These are phyloP conservation scores for Drosophila pallidifrons DNA, from an alignment of 1,140 invertebrate species.

Conservation along the genomic window DNA sequence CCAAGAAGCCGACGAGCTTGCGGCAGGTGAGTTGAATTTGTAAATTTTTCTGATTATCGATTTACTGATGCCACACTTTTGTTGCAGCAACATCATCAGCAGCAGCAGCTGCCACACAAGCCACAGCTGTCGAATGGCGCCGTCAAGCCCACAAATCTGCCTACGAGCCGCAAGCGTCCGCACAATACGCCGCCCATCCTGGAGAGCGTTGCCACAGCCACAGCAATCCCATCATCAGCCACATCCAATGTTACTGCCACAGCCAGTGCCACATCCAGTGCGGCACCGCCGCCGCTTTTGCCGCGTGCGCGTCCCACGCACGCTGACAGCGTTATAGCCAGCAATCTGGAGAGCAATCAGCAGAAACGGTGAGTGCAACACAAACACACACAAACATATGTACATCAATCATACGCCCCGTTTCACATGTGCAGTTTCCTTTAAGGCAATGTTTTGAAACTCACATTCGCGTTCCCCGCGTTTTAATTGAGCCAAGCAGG, in stretches of 20 bases:
- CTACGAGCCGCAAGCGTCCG: constrained; percentile 73
- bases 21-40: constrained; percentile 66
- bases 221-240: background rate
- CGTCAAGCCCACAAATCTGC: constrained; percentile 50
- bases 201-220: constrained; percentile 49
- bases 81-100: no score
- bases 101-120: constrained; percentile 47
- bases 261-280: constrained; percentile 16
- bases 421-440: constrained; percentile 9
- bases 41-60: constrained; percentile 15
- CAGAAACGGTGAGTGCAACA: constrained; percentile 67
- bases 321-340: constrained; percentile 68
- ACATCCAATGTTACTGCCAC: background rate
- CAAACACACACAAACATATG: background rate
- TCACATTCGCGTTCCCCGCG: background rate
- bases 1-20: constrained; percentile 78
- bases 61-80: constrained; percentile 20
- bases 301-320: constrained; percentile 63
- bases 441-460: background rate
- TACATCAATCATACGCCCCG: constrained; percentile 55
- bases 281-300: constrained; percentile 49
- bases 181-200: constrained; percentile 78
- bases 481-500: constrained; percentile 19
- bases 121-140: constrained; percentile 56
- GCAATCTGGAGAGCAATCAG: constrained; percentile 77